A percentile compares a stretch with the other conserved stretches of the same genome.
Conservation (phyloP, 2,888 invertebrate species). For the Cryptophagus acutangulus region DNA sequence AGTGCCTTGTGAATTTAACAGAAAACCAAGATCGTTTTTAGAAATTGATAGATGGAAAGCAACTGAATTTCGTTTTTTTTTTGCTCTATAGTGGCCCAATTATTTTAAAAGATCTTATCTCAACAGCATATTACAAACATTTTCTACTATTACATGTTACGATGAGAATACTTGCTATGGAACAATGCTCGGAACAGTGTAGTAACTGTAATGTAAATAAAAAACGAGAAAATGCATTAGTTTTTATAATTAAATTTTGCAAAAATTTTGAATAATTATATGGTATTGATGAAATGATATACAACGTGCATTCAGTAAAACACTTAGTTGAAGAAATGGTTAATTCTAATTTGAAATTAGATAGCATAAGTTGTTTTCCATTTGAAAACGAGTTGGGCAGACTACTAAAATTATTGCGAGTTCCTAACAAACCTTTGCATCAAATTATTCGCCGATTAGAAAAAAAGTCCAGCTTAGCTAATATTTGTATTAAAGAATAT, state of each 20-base stretch:
- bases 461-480: background rate
- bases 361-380: conserved; percentile 1
- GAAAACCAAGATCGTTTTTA: background rate
- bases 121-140: background rate
- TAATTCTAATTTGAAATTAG: background rate
- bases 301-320: background rate
- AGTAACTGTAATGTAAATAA: background rate
- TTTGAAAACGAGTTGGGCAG: background rate
- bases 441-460: background rate
- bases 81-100: no score
- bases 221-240: background rate
- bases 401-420: background rate
- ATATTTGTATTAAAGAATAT: background rate
- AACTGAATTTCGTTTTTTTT: no score
- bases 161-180: background rate
- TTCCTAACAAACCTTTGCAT: background rate
- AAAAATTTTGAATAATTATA: background rate
- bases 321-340: background rate
- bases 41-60: no score
- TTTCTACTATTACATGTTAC: no score
- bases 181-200: background rate
- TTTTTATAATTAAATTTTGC: background rate
- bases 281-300: background rate
- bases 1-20: background rate
- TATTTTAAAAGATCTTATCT: background rate